phyloP scores from a whole-genome alignment of 2,888 invertebrate species.

The Cephus rjabovi region DNA sequence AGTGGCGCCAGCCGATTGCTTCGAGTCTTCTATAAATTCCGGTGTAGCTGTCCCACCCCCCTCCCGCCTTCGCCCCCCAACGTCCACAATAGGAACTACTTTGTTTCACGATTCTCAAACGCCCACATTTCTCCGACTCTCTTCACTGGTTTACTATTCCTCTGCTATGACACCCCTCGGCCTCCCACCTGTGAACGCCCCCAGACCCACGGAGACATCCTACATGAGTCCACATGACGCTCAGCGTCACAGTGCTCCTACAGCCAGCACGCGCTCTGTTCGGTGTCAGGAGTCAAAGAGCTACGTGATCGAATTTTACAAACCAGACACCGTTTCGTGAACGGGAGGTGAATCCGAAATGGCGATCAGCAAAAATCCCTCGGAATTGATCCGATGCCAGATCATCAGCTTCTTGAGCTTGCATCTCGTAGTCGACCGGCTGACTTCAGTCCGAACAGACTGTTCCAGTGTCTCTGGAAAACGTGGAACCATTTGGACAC shows the following conservation, averaged over 20 bases:
- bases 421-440: not conserved
- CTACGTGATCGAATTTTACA: conserved; percentile 57
- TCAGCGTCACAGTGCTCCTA: conserved; percentile 30
- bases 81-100: conserved; percentile 16
- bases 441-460: not conserved
- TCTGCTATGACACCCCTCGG: not conserved
- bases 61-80: no score
- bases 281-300: conserved; percentile 55
- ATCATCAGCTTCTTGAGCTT: not conserved
- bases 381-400: not conserved
- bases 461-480: not conserved
- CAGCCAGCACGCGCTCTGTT: conserved; percentile 56
- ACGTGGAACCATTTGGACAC: no score
- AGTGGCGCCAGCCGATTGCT: not conserved
- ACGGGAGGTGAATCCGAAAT: conserved; percentile 45
- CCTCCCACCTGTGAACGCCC: not conserved
- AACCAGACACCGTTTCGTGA: conserved; percentile 50
- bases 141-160: not conserved
- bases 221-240: not conserved
- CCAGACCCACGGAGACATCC: not conserved
- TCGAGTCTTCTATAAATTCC: not conserved
- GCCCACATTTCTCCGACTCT: conserved; percentile 26
- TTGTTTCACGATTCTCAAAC: conserved; percentile 40
- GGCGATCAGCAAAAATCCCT: not conserved
- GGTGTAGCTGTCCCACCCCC: not conserved